phyloP scores from a whole-genome alignment of 2,113 vertebrate species.

The Tylochromis polylepis region DNA sequence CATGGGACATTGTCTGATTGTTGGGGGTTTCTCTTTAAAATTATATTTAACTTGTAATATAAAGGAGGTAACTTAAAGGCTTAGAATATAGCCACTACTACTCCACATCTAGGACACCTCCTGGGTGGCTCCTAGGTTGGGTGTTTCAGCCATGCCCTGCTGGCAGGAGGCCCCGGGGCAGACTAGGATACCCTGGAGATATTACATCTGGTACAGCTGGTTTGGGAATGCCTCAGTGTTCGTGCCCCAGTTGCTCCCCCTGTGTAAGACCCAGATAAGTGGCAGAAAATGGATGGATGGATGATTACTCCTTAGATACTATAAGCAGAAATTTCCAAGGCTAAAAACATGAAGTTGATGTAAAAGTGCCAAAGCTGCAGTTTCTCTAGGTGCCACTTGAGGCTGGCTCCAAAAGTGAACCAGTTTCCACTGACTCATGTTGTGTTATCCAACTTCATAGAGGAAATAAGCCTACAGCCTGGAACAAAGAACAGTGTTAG shows the following conservation, averaged over 20 bases:
- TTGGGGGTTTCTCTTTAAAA: neutral
- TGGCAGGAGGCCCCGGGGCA: neutral
- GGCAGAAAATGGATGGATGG: neutral
- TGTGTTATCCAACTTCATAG: neutral
- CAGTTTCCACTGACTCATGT: accelerated
- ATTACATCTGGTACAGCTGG: neutral
- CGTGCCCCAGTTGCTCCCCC: neutral
- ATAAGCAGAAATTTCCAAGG: neutral
- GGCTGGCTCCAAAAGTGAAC: neutral
- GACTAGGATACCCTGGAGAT: neutral
- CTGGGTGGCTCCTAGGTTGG: neutral
- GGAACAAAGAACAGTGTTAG: accelerated
- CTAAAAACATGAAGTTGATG: accelerated
- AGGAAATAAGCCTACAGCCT: neutral
- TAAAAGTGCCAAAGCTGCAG: neutral
- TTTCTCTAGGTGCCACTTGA: accelerated
- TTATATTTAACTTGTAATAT: neutral
- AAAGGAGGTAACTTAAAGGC: neutral
- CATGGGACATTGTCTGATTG: accelerated
- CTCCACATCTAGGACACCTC: neutral
- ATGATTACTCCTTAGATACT: neutral
- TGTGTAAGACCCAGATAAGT: neutral
- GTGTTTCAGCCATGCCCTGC: neutral
- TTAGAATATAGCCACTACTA: neutral
- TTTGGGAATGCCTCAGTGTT: neutral